These are phyloP conservation scores for Bergia puertoricense DNA, from an alignment of 92 coral and sea anemone genomes.

Conservation along the genomic window DNA sequence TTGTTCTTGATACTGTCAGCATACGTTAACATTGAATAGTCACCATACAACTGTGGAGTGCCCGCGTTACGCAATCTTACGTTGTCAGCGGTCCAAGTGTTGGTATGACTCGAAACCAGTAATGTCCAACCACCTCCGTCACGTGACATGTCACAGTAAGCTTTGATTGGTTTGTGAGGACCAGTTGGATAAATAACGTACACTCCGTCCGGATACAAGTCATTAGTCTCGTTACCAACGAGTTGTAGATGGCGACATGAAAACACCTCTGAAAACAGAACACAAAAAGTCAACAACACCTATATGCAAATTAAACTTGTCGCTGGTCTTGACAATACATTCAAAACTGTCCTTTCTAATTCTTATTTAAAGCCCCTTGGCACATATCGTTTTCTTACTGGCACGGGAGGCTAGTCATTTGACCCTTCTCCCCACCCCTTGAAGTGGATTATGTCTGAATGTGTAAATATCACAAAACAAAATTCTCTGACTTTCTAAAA, in stretches of 20 bases:
- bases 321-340: not conserved
- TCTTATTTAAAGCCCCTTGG: not conserved
- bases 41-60: slow-evolving; percentile 52
- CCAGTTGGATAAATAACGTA: slow-evolving; percentile 73
- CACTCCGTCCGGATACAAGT: slow-evolving; percentile 61
- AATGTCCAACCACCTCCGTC: slow-evolving; percentile 93
- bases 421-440: too few species aligned
- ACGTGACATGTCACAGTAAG: slow-evolving; percentile 87
- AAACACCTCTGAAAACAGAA: slow-evolving; percentile 40
- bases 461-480: too few species aligned
- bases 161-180: slow-evolving; percentile 45
- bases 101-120: slow-evolving; percentile 78
- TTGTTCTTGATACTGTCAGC: slow-evolving; percentile 76
- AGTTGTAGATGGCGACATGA: slow-evolving; percentile 69
- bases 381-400: too few species aligned
- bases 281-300: not conserved
- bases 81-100: slow-evolving; percentile 64
- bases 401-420: too few species aligned
- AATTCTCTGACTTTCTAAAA: too few species aligned
- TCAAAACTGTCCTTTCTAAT: too few species aligned
- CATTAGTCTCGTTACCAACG: slow-evolving; percentile 44
- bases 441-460: too few species aligned
- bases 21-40: slow-evolving; percentile 65
- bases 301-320: not conserved
- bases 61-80: slow-evolving; percentile 55